Base-by-base conservation (phyloP, 2,797 vertebrate species). In the Sciaenops ocellatus region DNA sequence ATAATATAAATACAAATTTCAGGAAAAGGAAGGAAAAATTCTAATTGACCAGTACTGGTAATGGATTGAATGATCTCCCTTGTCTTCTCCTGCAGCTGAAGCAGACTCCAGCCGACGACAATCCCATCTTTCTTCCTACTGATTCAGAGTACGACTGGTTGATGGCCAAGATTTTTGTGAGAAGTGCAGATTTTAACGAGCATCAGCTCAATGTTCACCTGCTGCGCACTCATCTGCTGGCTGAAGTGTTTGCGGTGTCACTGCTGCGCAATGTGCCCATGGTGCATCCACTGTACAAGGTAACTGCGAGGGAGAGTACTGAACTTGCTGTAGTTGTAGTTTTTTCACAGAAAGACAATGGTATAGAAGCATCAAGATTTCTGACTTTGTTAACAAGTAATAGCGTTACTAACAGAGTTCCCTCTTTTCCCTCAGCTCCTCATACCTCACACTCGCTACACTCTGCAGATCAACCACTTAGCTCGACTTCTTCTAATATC, bases 221-320 rank as follows among this genome's bases (percentile, higher is more conserved):
- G 69, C 90, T 96, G 66, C 91, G 92, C 38, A 95, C 95, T 10
- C 96, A 97, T 69, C 90, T 96, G 59, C 76, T 96, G 12, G 93
- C 90, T 0, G 95, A 97, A 46, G 95, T 91, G 12, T 96, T 95
- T 79, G 60, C 89, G 1, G 69, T 96, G 69, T 93, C 96, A 28
- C 80, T 95, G 60, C 65, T 96, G 66, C 90, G 92, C 59, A 93
- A 96, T 46, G 1, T 96, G 0, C 95, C 93, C 60, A 90, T 88
- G 90, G 89, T 92, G 63, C 92, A 93, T 83, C 93, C 92, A 20
- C 79, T 93, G 10, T 82, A 92, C 89, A 94, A 94, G 92, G 94
- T 93, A 87, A 81, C 3, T 57, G 41, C 13, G 20, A 20, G 46
- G 28, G 9, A 59, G 3, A 18, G 48, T 5, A 55, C 34, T 30